phyloP scores from a whole-genome alignment of 2,113 vertebrate species.

The Acanthochromis polyacanthus region DNA sequence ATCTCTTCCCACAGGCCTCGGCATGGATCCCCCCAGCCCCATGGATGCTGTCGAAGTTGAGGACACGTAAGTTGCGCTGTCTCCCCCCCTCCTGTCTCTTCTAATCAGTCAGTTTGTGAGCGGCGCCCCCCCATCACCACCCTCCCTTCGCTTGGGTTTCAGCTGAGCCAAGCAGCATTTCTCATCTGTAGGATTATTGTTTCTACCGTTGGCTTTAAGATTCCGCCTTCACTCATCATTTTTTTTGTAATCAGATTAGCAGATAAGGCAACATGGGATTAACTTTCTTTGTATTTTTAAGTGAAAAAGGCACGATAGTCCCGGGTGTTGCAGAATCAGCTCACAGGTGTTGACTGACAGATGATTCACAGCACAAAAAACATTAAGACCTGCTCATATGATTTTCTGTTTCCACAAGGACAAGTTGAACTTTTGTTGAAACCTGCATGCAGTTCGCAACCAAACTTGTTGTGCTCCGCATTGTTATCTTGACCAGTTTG shows the following conservation, averaged over 20 bases:
- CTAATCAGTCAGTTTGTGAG: constrained; percentile 47
- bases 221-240: constrained; percentile 3
- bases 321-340: neutral
- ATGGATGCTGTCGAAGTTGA: constrained; percentile 83
- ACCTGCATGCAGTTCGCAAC: neutral
- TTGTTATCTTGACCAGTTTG: constrained; percentile 48
- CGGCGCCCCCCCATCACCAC: neutral
- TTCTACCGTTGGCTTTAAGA: constrained; percentile 53
- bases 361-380: neutral
- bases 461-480: neutral
- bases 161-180: constrained; percentile 42
- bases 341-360: neutral
- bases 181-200: constrained; percentile 59
- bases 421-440: neutral
- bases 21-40: constrained; percentile 87
- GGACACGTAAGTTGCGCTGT: constrained; percentile 85
- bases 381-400: neutral
- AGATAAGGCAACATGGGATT: neutral
- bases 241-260: constrained; percentile 55
- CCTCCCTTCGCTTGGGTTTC: constrained; percentile 4
- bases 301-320: neutral
- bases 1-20: constrained; percentile 83
- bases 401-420: neutral
- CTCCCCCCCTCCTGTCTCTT: constrained; percentile 37
- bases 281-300: constrained; percentile 48